Evolutionary conservation across 2,113 vertebrate species (phyloP).

Genomic region (Columba livia): DNA sequence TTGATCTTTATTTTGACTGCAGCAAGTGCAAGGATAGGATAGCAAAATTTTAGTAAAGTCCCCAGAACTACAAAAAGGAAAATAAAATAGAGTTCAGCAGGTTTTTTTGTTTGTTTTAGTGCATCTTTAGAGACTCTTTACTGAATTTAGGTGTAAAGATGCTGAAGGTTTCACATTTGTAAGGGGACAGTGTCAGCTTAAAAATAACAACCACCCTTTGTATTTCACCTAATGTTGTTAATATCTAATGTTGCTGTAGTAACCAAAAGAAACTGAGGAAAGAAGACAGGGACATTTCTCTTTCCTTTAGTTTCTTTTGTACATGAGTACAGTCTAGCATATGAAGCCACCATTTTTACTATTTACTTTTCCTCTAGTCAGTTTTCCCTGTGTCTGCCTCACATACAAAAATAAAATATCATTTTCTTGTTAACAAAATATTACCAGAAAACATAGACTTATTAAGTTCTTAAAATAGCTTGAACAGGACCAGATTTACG

Average conservation of each 20-base stretch:
- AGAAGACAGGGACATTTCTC: neutral
- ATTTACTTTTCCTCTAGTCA: neutral
- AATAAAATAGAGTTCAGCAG: neutral
- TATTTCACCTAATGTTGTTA: neutral
- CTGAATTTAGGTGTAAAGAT: neutral
- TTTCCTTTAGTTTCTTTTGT: neutral
- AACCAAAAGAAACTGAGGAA: conserved; percentile 3
- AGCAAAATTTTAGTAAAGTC: neutral
- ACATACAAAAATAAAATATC: neutral
- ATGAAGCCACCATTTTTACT: neutral
- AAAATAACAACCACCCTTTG: neutral
- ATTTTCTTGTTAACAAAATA: neutral
- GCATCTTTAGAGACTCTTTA: neutral
- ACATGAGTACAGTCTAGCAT: neutral
- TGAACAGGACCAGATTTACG: neutral
- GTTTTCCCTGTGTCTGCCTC: neutral
- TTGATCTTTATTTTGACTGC: neutral
- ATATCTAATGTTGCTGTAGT: neutral
- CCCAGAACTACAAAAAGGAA: neutral
- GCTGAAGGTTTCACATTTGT: neutral
- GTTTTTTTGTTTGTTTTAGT: neutral
- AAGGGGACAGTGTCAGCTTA: neutral
- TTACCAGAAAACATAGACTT: neutral
- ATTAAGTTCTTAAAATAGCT: neutral
- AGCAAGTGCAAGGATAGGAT: neutral